Evolutionary conservation across 2,113 vertebrate genomes (phyloP).

Genomic region (Zosterops hypoxanthus): DNA sequence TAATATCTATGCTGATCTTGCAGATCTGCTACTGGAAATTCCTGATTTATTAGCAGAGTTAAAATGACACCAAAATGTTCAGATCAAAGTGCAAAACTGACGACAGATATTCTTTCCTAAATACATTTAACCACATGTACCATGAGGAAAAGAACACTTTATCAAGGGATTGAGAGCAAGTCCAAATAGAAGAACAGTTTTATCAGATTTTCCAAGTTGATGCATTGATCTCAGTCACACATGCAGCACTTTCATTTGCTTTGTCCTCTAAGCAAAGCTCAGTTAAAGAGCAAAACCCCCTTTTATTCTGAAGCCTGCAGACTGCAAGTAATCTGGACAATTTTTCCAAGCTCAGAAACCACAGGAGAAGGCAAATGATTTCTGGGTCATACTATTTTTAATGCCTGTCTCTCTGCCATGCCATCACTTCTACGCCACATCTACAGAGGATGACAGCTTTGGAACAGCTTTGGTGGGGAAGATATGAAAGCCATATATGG

Average conservation of each 20-base stretch:
- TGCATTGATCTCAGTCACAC: background rate
- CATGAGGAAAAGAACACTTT: background rate
- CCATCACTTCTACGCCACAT: background rate
- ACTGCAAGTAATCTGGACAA: conserved; percentile 3
- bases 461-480: background rate
- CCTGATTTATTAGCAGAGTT: background rate
- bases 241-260: background rate
- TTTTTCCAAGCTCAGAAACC: conserved; percentile 18
- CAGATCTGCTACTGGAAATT: background rate
- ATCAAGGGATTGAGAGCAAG: background rate
- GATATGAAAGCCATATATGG: background rate
- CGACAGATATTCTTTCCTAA: background rate
- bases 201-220: background rate
- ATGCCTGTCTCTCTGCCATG: background rate
- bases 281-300: background rate
- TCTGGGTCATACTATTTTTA: conserved; percentile 28
- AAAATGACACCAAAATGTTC: background rate
- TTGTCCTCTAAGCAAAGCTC: background rate
- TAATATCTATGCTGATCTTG: background rate
- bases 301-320: conserved; percentile 3
- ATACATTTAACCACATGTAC: background rate
- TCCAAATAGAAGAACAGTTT: background rate
- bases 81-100: background rate
- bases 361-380: background rate
- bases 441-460: background rate